phyloP scores from a whole-genome alignment of 2,888 invertebrate genomes.

The Brenthis ino region DNA sequence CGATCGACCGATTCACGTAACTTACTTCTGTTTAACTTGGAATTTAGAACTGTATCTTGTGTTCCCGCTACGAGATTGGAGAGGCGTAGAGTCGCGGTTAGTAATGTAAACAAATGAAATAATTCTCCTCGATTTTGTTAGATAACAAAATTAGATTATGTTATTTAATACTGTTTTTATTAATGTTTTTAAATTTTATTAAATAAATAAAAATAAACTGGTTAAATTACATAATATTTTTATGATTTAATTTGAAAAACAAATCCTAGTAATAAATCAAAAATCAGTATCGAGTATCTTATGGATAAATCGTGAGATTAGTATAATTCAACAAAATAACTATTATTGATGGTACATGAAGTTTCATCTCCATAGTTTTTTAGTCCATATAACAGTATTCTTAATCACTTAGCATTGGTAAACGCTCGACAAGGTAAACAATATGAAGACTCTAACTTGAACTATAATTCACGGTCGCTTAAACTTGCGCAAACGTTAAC shows the following conservation, averaged over 20 bases:
- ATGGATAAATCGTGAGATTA: background rate
- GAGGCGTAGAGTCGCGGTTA: slow-evolving; percentile 46
- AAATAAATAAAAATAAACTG: too few species aligned
- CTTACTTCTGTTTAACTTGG: slow-evolving; percentile 81
- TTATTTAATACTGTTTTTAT: background rate
- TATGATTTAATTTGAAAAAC: too few species aligned
- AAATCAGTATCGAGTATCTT: background rate
- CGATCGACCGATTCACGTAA: slow-evolving; percentile 80
- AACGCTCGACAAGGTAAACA: slow-evolving; percentile 81
- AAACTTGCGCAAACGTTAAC: slow-evolving; percentile 53
- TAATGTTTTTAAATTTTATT: too few species aligned
- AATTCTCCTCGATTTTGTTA: too few species aligned
- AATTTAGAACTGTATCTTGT: slow-evolving; percentile 81
- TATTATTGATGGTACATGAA: background rate
- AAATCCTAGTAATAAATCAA: too few species aligned
- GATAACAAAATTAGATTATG: background rate
- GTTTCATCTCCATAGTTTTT: slow-evolving; percentile 50
- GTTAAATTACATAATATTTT: too few species aligned
- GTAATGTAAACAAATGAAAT: background rate
- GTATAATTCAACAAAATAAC: background rate
- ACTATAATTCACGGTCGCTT: slow-evolving; percentile 74
- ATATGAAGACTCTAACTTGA: slow-evolving; percentile 78
- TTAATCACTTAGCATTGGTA: slow-evolving; percentile 82
- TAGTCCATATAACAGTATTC: slow-evolving; percentile 65
- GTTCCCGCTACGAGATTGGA: slow-evolving; percentile 55